These are phyloP conservation scores for Platycheirus albimanus DNA, from an alignment of 2,888 invertebrate species.

Conservation along the genomic window DNA sequence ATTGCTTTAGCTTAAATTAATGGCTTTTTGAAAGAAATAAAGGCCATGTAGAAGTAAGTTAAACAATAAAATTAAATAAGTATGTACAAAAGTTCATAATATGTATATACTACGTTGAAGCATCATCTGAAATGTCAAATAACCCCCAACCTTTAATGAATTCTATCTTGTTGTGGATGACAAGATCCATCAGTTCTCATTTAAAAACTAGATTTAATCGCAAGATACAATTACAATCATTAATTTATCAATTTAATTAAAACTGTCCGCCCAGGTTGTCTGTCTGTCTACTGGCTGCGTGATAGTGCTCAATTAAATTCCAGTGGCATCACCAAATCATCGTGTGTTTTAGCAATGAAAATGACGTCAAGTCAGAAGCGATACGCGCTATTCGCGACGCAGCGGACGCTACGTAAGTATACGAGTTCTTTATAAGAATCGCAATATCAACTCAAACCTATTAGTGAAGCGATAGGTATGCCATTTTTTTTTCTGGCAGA, in stretches of 20 bases:
- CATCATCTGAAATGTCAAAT: too few relatives aligned
- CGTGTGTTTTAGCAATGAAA: slow-evolving; percentile 26
- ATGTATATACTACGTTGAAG: too few relatives aligned
- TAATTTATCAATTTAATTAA: slow-evolving; percentile 36
- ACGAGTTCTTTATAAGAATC: too few relatives aligned
- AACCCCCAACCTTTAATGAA: neutral
- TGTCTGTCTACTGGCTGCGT: slow-evolving; percentile 13
- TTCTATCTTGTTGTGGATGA: neutral
- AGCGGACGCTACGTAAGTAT: too few relatives aligned
- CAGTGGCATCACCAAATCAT: slow-evolving; percentile 59
- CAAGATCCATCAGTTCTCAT: neutral
- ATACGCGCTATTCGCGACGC: slow-evolving; percentile 9
- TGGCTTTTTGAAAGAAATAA: slow-evolving; percentile 6
- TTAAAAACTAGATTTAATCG: neutral
- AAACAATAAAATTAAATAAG: neutral
- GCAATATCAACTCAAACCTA: slow-evolving; percentile 37
- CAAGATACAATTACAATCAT: slow-evolving; percentile 13
- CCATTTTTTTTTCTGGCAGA: slow-evolving; percentile 33
- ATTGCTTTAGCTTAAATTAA: neutral
- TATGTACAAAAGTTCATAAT: neutral
- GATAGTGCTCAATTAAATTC: slow-evolving; percentile 51
- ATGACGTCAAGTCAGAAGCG: slow-evolving; percentile 26
- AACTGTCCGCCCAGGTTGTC: slow-evolving; percentile 37
- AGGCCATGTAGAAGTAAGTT: too few relatives aligned
- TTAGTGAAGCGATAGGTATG: slow-evolving; percentile 3